Evolutionary conservation across 2,797 vertebrate genomes (phyloP), one percentile per base, ranked within the genome.

Genomic region (Arvicola amphibius): DNA sequence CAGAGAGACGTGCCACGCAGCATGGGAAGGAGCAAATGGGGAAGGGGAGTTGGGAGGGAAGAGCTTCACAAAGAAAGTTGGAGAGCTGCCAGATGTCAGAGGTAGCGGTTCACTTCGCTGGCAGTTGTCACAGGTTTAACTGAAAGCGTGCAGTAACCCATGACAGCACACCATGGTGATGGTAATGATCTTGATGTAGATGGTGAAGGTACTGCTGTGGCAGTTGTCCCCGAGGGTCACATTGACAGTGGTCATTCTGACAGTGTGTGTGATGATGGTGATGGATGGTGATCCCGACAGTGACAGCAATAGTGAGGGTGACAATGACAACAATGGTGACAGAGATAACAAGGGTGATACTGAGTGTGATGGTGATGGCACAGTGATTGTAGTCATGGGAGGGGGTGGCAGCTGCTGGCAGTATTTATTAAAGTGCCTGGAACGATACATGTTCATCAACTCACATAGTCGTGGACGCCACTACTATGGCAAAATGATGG

Each of bases 381-480:
- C 13, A 32, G 32, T 51, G 43, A 21, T 19, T 21, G 23, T 3
- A 25, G 6, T 1, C 29, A 34, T 46, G 40, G 40, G 21, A 63
- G 11, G 34, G 0, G 16, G 16, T 4, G 9, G 34, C 43, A 46
- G 1, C 21, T 17, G 29, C 69, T 56, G 25, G 12, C 17, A 6
- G 65, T 21, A 23, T 34, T 63, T 65, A 48, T 48, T 14, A 34
- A 67, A n/a, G 83, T 25, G 29, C 19, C 61, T 65, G 29, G 46
- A 65, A 32, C 29, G 46, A 6, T 12, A 4, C n/a, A 2, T 5
- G 4, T 10, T 5, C 0, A 32, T 17, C 29, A 80, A 56, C 11
- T 56, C 48, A 69, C 8, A n/a, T n/a, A n/a, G n/a, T n/a, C n/a
- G n/a, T 88, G 78, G 69, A 53, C 23, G 1, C 48, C 21, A 69